These are phyloP conservation scores for Antechinus flavipes DNA, from an alignment of 2,113 vertebrate genomes.

Conservation along the genomic window DNA sequence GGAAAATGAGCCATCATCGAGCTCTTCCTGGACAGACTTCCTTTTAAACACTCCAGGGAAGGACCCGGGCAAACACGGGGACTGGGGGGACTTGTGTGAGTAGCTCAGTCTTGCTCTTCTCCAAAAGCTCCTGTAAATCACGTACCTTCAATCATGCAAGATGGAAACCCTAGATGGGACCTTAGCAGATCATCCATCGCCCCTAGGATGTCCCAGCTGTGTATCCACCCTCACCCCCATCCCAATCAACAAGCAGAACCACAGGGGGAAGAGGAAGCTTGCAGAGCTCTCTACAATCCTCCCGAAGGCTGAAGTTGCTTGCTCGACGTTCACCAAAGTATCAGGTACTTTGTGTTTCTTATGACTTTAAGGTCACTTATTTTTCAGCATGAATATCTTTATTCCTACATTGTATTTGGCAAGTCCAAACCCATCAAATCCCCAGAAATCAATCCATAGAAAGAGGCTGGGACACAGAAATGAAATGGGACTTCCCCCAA, in stretches of 20 bases:
- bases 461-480: neutral
- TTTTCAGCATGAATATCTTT: neutral
- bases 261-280: conserved; percentile 52
- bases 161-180: conserved; percentile 61
- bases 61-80: conserved; percentile 3
- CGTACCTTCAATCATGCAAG: conserved; percentile 47
- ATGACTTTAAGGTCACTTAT: neutral
- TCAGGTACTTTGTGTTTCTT: neutral
- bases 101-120: neutral
- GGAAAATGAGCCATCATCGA: neutral
- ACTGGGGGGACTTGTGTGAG: neutral
- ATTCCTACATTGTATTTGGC: neutral
- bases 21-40: neutral
- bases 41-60: neutral
- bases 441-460: neutral
- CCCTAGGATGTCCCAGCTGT: neutral
- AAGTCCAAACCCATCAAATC: neutral
- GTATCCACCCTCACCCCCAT: neutral
- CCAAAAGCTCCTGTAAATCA: neutral
- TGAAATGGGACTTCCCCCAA: neutral
- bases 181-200: neutral
- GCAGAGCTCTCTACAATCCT: conserved; percentile 33
- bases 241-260: neutral
- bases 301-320: neutral
- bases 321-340: neutral